A percentile compares a stretch with the other conserved stretches of the same genome.
Conservation (phyloP, 2,888 invertebrate species). For the Apocheima hispidaria region DNA sequence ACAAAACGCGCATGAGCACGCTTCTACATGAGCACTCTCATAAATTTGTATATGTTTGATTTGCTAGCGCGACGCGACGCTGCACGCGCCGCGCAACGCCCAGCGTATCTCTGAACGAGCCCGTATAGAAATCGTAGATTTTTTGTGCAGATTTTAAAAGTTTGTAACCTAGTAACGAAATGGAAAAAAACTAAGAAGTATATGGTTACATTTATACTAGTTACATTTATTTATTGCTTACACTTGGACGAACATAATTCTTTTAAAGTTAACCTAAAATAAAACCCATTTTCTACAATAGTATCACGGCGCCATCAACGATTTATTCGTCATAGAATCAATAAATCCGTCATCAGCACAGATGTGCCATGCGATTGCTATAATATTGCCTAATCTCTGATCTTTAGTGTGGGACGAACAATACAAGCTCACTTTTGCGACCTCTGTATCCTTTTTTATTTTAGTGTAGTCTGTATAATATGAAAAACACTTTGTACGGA, state of each 20-base stretch:
- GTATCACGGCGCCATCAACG: slow-evolving; percentile 48
- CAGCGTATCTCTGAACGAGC: no score
- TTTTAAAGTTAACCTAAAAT: slow-evolving; percentile 8
- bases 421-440: slow-evolving; percentile 43
- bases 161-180: no score
- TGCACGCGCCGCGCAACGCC: no score
- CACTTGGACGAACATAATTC: not conserved
- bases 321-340: slow-evolving; percentile 41
- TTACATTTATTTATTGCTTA: not conserved
- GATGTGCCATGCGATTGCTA: slow-evolving; percentile 52
- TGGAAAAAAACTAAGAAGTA: no score
- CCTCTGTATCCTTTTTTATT: slow-evolving; percentile 18
- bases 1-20: no score
- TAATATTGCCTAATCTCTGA: slow-evolving; percentile 55
- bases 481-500: not conserved
- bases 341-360: slow-evolving; percentile 57
- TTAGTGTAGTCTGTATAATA: slow-evolving; percentile 13
- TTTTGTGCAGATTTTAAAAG: no score
- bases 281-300: slow-evolving; percentile 13
- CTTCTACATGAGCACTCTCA: no score
- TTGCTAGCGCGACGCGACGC: no score
- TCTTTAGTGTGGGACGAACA: slow-evolving; percentile 68
- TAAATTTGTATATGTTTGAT: no score
- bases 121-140: no score
- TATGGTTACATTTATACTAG: no score